Conservation (phyloP, 2,888 invertebrate species). For the Clistopyga incitator region DNA sequence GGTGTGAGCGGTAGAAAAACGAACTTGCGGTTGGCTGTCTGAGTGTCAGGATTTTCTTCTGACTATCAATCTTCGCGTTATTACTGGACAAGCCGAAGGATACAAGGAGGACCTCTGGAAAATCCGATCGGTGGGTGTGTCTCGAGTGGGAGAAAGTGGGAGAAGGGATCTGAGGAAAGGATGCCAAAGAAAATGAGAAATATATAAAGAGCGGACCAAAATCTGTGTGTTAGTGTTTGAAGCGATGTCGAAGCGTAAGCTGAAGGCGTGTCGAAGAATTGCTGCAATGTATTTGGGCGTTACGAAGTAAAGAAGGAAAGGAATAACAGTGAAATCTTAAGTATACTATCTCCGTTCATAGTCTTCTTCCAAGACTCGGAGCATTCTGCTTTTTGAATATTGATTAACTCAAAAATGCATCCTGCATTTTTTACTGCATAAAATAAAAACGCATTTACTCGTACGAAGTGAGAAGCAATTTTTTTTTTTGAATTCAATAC, state of each 20-base stretch:
- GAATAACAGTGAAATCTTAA: not conserved
- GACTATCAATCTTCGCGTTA: slow-evolving; percentile 21
- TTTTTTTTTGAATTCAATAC: too few relatives aligned
- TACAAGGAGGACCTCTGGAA: slow-evolving; percentile 1
- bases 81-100: slow-evolving; percentile 18
- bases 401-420: not conserved
- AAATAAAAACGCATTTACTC: too few relatives aligned
- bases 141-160: not conserved
- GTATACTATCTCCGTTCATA: not conserved
- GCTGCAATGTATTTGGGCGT: not conserved
- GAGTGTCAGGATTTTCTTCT: slow-evolving; percentile 5
- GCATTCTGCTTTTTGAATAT: not conserved
- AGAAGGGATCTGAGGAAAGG: not conserved
- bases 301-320: not conserved
- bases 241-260: not conserved
- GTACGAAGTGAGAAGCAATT: too few relatives aligned
- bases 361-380: not conserved
- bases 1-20: slow-evolving; percentile 3
- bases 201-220: not conserved
- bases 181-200: slow-evolving; percentile 18
- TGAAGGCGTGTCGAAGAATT: not conserved
- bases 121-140: not conserved
- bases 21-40: not conserved
- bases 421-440: too few relatives aligned
- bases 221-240: slow-evolving; percentile 8